Evolutionary conservation across 1,140 invertebrate genomes (phyloP), one percentile per base, ranked within the genome.

Genomic region (Cherax destructor): DNA sequence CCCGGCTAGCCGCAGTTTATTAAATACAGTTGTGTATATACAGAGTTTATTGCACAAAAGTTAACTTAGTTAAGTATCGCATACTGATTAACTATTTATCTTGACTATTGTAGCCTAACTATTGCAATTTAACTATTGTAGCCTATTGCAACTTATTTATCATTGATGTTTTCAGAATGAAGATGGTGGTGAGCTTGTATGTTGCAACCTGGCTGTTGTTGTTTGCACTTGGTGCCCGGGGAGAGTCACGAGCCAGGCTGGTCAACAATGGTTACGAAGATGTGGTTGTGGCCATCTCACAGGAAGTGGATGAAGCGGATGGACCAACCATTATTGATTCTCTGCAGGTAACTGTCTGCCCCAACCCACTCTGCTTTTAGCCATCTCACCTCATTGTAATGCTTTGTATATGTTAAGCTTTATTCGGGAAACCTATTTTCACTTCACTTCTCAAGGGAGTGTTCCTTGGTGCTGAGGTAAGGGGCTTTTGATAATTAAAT

Each of bases 261-360:
- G n/a, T 91, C 18, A 86, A 84, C 16, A 92, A 92, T 56, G 91
- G 91, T 9, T 92, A 92, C 52, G 86, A 88, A 24, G 91, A 86
- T 30, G 85, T 92, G 79, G 84, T 92, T 49, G 91, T 92, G 65
- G 91, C 72, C 86, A 74, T 92, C 16, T 92, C 91, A 1, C 78
- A 84, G 52, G 86, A 81, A 11, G 86, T 92, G 50, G 49, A 83
- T 30, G 84, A 92, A 79, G 16, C 30, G 6, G 24, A 84, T 10
- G 91, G 91, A 21, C 80, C 84, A 1, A 74, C 49, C 11, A 76
- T 92, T 61, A 78, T 92, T 41, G 47, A 50, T 5, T 30, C 91
- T 18, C 16, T 92, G 30, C 83, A 76, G 91, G 91, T 92, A 86
- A 16, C 24, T 69, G 5, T 52, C 0, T 76, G 72, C 30, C 13